Evolutionary conservation across 2,888 invertebrate species (phyloP), one percentile per base, ranked within the genome.

Genomic region (Drosophila prostipennis): DNA sequence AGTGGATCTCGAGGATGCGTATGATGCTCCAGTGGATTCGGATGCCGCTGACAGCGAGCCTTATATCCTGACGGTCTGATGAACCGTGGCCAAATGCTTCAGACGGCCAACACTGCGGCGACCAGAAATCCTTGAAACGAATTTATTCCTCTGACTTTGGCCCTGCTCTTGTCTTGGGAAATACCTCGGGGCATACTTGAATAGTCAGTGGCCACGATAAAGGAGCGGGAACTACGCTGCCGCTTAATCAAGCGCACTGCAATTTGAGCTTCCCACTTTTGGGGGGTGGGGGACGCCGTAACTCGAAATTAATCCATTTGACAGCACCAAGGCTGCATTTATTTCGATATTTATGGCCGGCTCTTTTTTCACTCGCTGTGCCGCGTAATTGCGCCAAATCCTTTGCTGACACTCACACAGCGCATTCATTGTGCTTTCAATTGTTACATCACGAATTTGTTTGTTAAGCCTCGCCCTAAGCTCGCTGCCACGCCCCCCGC

Each of bases 381-480:
- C 45, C 67, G 51, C 58, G 73, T 73, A 72, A 72, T 72, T 72
- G 74, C 72, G 26, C 36, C 45, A 72, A 72, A 72, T 73, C 72
- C 74, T 74, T 72, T 72, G 72, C 67, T 67, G 74, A 67, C 74
- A 26, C 37, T n/a, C 37, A 37, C 37, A 43, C 56, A 36, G 34
- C 45, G 43, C 37, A 55, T 52, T 58, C 37, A 51, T 52, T 58
- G 48, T 42, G 60, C 67, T 60, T 73, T 72, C 60, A 55, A 67
- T 73, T 74, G 53, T 57, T 64, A 57, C 60, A 74, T 65, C 58
- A 54, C 73, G 67, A 67, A 73, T 67, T 67, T 72, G 72, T 72
- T 72, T 48, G 74, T 73, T 73, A 72, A 72, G 72, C 72, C 26
- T 42, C 32, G 42, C 54, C 74, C 59, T 48, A 46, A 69, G 40